These are phyloP conservation scores for Ichneumoninae sp. DNA, from an alignment of 2,888 invertebrate genomes.

Conservation along the genomic window DNA sequence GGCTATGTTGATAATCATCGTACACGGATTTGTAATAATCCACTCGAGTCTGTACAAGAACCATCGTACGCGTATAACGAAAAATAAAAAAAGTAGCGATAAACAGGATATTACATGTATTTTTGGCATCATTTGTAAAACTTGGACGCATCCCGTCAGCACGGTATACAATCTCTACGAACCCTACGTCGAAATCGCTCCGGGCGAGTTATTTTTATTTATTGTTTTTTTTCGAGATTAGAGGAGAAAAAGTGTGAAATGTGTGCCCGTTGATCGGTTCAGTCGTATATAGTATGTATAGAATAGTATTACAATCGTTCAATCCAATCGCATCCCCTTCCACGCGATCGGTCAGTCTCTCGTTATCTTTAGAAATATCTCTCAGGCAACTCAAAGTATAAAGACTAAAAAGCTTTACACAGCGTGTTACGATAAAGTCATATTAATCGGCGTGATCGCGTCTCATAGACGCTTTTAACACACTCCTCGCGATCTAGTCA, in stretches of 20 bases:
- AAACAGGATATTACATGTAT: constrained; percentile 58
- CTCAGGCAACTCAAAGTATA: constrained; percentile 42
- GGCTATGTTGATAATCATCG: background rate
- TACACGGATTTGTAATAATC: constrained; percentile 11
- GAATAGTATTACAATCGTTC: constrained; percentile 47
- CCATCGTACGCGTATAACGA: constrained; percentile 4
- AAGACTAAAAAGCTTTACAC: constrained; percentile 49
- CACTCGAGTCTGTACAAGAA: constrained; percentile 44
- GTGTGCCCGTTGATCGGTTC: constrained; percentile 55
- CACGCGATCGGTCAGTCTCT: constrained; percentile 61
- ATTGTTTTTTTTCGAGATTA: background rate
- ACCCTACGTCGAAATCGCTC: constrained; percentile 41
- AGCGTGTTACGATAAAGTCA: constrained; percentile 48
- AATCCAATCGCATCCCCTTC: constrained; percentile 34
- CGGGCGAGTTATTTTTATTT: constrained; percentile 19
- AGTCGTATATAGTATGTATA: constrained; percentile 47
- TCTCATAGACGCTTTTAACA: constrained; percentile 4
- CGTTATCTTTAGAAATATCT: constrained; percentile 53
- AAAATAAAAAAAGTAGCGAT: constrained; percentile 18
- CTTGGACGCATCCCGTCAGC: constrained; percentile 46
- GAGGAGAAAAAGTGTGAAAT: constrained; percentile 27
- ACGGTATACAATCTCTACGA: constrained; percentile 16
- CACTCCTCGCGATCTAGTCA: background rate
- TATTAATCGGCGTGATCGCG: constrained; percentile 4
- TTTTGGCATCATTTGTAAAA: constrained; percentile 66